Evolutionary conservation across 92 coral and sea anemone genomes (phyloP).

Genomic region (Siderastrea radians): DNA sequence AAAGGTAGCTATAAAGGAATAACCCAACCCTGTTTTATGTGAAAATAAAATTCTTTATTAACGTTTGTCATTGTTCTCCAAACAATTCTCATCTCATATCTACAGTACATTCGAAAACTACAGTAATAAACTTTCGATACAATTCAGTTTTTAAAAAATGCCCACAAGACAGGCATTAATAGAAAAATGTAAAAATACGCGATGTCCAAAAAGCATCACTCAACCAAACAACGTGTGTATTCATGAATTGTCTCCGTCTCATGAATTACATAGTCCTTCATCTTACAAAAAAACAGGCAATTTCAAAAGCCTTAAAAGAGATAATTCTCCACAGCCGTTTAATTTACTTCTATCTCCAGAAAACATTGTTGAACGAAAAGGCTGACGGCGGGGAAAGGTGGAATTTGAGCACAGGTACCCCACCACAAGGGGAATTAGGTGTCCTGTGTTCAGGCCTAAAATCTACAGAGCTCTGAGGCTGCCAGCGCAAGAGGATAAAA

Average conservation of each 20-base stretch:
- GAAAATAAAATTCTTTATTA: constrained; percentile 12
- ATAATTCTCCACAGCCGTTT: neutral
- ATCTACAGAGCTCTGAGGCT: too few relatives aligned
- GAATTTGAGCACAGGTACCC: neutral
- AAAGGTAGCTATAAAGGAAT: too few relatives aligned
- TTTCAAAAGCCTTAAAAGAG: neutral
- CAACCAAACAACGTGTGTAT: neutral
- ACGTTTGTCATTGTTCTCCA: neutral
- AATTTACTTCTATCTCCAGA: neutral
- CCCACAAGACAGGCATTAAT: constrained; percentile 2
- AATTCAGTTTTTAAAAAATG: neutral
- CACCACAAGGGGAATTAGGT: too few relatives aligned
- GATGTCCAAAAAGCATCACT: constrained; percentile 1
- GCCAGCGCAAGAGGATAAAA: too few relatives aligned
- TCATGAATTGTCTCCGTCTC: neutral
- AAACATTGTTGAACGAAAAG: neutral
- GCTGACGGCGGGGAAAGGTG: neutral
- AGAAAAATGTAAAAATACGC: constrained; percentile 6
- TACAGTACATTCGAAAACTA: constrained; percentile 6
- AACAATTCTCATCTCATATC: neutral
- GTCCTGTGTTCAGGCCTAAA: too few relatives aligned
- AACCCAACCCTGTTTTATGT: neutral
- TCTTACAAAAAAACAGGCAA: neutral
- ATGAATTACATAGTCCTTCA: neutral
- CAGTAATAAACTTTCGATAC: neutral